Percentiles rank a stretch among this genome's conserved stretches.
Evolutionary conservation across 2,888 invertebrate genomes (phyloP).

Genomic region (Drosophila mulleri): DNA sequence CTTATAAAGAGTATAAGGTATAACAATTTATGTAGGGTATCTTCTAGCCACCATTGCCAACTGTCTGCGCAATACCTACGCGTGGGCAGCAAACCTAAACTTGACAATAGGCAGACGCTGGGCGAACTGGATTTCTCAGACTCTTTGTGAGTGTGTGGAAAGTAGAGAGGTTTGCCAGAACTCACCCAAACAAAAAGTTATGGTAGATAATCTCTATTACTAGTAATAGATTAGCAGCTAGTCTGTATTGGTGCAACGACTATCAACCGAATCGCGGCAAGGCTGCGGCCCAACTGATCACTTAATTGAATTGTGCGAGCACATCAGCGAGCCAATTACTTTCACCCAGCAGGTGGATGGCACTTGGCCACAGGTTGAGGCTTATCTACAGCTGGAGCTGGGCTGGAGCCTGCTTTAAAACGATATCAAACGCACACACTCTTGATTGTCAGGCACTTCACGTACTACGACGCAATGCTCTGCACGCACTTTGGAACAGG

Average conservation of each 20-base stretch:
- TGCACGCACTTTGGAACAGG: constrained; percentile 11
- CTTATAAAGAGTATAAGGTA: not conserved
- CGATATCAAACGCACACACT: not conserved
- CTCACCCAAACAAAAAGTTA: constrained; percentile 6
- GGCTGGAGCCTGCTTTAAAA: not conserved
- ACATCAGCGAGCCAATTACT: constrained; percentile 35
- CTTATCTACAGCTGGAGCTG: not conserved
- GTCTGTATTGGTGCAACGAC: not conserved
- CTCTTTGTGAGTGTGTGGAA: not conserved
- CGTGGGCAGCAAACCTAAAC: constrained; percentile 39
- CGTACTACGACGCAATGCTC: constrained; percentile 10
- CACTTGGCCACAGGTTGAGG: constrained; percentile 1
- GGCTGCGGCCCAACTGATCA: constrained; percentile 11
- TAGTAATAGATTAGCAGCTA: not conserved
- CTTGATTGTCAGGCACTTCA: constrained; percentile 6
- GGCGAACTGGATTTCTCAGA: constrained; percentile 31
- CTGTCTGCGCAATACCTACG: not conserved
- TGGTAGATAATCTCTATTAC: not conserved
- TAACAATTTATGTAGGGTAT: constrained; percentile 20
- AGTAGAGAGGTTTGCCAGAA: not conserved
- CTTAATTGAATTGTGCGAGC: constrained; percentile 33
- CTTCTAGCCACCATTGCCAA: not conserved
- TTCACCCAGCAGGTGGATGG: constrained; percentile 38
- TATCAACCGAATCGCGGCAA: not conserved
- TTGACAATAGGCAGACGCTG: constrained; percentile 29